phyloP scores from a whole-genome alignment of 30 jellyfish, hydroid and myxozoan species.

The Clytia hemisphaerica region DNA sequence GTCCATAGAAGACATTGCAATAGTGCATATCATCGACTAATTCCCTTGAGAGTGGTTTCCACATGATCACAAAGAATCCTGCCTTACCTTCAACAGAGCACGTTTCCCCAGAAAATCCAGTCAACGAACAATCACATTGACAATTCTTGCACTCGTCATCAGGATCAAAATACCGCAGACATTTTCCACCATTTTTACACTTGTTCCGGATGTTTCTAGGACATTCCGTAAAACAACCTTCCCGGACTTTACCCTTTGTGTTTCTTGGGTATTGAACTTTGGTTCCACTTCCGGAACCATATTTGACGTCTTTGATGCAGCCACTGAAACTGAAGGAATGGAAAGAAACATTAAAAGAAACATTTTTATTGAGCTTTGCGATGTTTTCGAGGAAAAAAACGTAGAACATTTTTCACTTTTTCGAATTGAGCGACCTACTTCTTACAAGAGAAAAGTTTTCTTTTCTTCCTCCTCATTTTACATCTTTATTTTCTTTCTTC shows the following conservation, averaged over 20 bases:
- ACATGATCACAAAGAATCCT: not conserved
- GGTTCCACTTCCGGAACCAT: not conserved
- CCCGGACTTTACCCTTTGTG: not conserved
- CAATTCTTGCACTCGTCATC: no score
- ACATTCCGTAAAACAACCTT: not conserved
- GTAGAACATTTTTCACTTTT: no score
- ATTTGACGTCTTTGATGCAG: constrained; percentile 1
- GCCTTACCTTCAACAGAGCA: constrained; percentile 2
- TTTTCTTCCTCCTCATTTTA: no score
- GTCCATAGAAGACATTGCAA: no score
- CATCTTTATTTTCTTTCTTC: no score
- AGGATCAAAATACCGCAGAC: not conserved
- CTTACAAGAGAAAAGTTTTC: no score
- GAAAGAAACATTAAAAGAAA: no score
- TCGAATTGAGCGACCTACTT: no score
- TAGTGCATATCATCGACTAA: no score
- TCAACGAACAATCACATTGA: constrained; percentile 10
- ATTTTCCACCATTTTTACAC: constrained; percentile 8
- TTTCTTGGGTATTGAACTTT: not conserved
- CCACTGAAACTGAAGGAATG: constrained; percentile 20
- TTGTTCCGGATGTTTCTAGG: not conserved
- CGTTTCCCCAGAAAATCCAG: constrained; percentile 2
- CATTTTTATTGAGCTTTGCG: no score
- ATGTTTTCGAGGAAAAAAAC: no score
- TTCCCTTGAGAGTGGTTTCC: no score